Evolutionary conservation across 2,113 vertebrate species (phyloP), one percentile per base, ranked within the genome.

Genomic region (Osmerus eperlanus): DNA sequence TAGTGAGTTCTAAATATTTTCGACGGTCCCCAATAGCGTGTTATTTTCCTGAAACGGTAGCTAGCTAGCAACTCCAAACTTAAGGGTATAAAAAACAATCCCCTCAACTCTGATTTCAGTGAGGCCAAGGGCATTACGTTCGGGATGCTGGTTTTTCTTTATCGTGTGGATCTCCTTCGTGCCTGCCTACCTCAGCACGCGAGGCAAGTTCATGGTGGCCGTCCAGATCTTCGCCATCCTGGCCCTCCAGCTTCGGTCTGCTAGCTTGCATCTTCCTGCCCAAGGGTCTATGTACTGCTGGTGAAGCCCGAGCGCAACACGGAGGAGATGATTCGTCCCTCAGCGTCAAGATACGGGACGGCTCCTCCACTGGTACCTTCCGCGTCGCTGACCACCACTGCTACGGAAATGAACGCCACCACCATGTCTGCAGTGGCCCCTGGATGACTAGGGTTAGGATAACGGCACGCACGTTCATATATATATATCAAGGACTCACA

Each of bases 111-210:
- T 6, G 72, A 29, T 73, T 68, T 28, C 80, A 91, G 93, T 3
- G 94, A 96, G 81, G 94, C 87, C 0, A 96, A 95, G 85, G 87
- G 90, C 15, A 58, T 95, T 80, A 94, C 92, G 36, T 96, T 96
- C 62, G 91, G 92, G 72, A 93, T 95, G 92, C 84, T 96, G 81
- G 92, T 94, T 61, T 61, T 93, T 95, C 87, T 95, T 95, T 83
- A 94, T 95, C 0, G 87, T 95, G 74, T 97, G 94, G 92, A 94
- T 94, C 86, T 96, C 94, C 64, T 95, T 95, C 11, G 91, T 95
- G 23, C 94, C 93, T 0, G 94, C 94, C n/a, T 95, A 94, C 75
- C 84, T 97, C 76, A 95, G 93, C 90, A 95, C 94, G 0, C 92
- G 93, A 3, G 94, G 94, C 25, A 96, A 95, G 81, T 95, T 95